Evolutionary conservation across 2,888 invertebrate species (phyloP).

Genomic region (Hypena proboscidalis): DNA sequence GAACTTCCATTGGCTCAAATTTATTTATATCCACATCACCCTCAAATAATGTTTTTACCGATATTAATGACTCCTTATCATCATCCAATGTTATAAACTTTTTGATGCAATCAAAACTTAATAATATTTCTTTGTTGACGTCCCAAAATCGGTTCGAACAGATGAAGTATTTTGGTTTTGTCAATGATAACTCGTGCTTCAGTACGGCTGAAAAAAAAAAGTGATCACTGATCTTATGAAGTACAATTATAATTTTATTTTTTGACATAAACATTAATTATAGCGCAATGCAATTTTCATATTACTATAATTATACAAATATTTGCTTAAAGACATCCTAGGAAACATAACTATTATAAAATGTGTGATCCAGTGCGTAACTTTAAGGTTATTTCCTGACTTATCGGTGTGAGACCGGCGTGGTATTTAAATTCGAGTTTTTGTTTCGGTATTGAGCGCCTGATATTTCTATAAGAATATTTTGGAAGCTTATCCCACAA

Average conservation of each 20-base stretch:
- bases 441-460: no score
- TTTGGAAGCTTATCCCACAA: no score
- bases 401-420: no score
- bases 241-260: neutral
- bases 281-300: no score
- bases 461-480: constrained; percentile 31
- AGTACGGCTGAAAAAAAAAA: constrained; percentile 86
- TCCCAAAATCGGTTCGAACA: constrained; percentile 82
- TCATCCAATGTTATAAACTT: constrained; percentile 56
- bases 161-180: constrained; percentile 88
- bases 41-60: constrained; percentile 49
- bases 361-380: neutral
- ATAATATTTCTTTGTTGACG: constrained; percentile 55
- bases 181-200: constrained; percentile 86
- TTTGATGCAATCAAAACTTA: constrained; percentile 54
- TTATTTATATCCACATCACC: constrained; percentile 51
- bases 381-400: neutral
- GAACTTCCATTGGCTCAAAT: constrained; percentile 75
- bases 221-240: neutral
- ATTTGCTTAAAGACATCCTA: no score
- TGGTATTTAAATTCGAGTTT: no score
- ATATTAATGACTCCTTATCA: constrained; percentile 35
- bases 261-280: no score
- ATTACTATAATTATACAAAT: no score
- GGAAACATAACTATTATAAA: no score